Evolutionary conservation across 2,797 vertebrate species (phyloP).

Genomic region (Jordanella pulchra): DNA sequence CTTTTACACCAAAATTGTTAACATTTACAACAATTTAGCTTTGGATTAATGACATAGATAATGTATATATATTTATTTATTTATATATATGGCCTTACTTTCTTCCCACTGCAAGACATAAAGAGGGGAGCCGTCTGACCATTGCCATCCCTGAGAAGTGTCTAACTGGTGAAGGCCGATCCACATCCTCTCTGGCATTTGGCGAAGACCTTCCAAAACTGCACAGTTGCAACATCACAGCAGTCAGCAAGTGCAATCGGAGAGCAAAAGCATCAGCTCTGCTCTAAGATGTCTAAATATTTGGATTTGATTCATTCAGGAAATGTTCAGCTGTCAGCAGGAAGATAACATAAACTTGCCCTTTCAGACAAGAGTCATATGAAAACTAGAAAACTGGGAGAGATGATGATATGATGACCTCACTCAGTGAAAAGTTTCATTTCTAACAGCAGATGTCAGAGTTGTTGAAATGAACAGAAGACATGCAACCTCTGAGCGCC

Average conservation of each 20-base stretch:
- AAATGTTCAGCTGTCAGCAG: neutral
- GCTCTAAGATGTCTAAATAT: neutral
- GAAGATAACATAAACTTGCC: neutral
- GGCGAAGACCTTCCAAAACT: conserved; percentile 65
- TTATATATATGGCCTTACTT: conserved; percentile 75
- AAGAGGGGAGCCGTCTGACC: conserved; percentile 91
- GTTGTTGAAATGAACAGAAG: neutral
- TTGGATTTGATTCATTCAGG: neutral
- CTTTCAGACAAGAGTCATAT: neutral
- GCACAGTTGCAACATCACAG: conserved; percentile 23
- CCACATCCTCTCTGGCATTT: conserved; percentile 86
- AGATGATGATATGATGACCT: too few species aligned
- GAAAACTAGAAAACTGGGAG: neutral
- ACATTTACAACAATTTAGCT: neutral
- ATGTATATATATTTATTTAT: too few species aligned
- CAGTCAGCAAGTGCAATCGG: neutral
- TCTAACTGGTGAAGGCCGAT: conserved; percentile 94
- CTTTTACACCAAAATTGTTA: neutral
- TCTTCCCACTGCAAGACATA: conserved; percentile 85
- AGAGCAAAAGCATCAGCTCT: neutral
- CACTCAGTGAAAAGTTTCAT: neutral
- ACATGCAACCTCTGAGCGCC: neutral
- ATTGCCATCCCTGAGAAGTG: conserved; percentile 90
- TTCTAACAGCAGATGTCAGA: neutral
- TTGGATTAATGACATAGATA: neutral